These are phyloP conservation scores for Amphipoea oculea DNA, from an alignment of 2,888 invertebrate genomes.

Conservation along the genomic window DNA sequence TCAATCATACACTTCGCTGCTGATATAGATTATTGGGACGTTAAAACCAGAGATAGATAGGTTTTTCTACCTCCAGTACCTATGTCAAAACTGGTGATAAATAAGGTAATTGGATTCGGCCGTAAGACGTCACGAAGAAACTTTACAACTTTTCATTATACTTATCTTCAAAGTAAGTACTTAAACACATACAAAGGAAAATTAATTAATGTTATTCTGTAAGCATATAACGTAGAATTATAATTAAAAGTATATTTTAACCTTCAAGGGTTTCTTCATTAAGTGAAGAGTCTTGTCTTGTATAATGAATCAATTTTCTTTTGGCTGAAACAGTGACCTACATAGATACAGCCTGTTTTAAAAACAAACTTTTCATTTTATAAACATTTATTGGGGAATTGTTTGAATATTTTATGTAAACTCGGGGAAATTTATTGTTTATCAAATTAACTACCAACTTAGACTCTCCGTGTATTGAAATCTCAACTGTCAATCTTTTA, in stretches of 20 bases:
- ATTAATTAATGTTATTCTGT: constrained; percentile 47
- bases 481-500: neutral
- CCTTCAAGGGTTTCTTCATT: constrained; percentile 30
- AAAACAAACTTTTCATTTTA: neutral
- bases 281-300: constrained; percentile 1
- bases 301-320: constrained; percentile 15
- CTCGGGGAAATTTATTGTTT: neutral
- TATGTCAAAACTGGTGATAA: too few relatives aligned
- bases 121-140: constrained; percentile 5
- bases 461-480: neutral
- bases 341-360: neutral
- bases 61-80: too few relatives aligned
- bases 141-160: constrained; percentile 20
- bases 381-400: neutral
- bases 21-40: too few relatives aligned
- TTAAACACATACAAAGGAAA: constrained; percentile 31
- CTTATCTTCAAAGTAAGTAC: constrained; percentile 24
- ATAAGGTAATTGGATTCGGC: too few relatives aligned
- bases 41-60: too few relatives aligned
- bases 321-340: neutral
- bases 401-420: neutral
- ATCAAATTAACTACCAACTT: neutral
- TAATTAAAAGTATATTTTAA: constrained; percentile 47
- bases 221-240: constrained; percentile 33
- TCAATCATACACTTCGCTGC: too few relatives aligned